Percentiles rank a stretch among this genome's conserved stretches.
phyloP scores from a whole-genome alignment of 2,797 vertebrate genomes.

The Telmatherina bonti region DNA sequence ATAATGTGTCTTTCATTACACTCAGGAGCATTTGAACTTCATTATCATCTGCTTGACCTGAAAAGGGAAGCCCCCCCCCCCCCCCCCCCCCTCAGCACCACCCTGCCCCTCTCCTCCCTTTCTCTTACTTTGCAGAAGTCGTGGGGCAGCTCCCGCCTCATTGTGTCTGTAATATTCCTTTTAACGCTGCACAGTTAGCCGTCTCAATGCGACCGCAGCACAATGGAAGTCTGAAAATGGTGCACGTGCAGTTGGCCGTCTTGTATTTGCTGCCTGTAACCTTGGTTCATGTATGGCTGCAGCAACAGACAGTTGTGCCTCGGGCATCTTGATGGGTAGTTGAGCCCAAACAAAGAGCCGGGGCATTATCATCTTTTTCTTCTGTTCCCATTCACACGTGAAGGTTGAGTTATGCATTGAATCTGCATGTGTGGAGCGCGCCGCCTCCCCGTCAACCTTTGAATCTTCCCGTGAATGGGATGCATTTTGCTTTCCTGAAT shows the following conservation, averaged over 20 bases:
- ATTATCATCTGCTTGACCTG: slow-evolving; percentile 46
- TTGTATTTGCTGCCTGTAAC: slow-evolving; percentile 58
- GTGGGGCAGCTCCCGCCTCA: no score
- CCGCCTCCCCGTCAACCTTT: slow-evolving; percentile 52
- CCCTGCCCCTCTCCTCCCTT: no score
- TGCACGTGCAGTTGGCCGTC: slow-evolving; percentile 46
- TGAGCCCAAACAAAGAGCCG: slow-evolving; percentile 55
- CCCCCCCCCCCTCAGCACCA: slow-evolving; percentile 57
- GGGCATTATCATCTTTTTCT: slow-evolving; percentile 72
- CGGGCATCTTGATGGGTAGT: slow-evolving; percentile 52
- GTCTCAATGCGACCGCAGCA: slow-evolving; percentile 61
- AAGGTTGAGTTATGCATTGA: slow-evolving; percentile 73
- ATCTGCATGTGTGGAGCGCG: slow-evolving; percentile 47
- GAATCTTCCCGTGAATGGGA: slow-evolving; percentile 46
- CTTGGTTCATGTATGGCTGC: slow-evolving; percentile 65
- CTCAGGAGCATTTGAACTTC: slow-evolving; percentile 19
- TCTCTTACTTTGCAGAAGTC: no score
- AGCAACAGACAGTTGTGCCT: slow-evolving; percentile 53
- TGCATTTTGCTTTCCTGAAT: slow-evolving; percentile 42
- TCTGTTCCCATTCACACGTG: slow-evolving; percentile 65
- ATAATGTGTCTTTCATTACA: no score
- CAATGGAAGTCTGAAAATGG: slow-evolving; percentile 70
- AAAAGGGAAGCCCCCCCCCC: slow-evolving; percentile 33
- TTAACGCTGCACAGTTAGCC: slow-evolving; percentile 63
- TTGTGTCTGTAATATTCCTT: slow-evolving; percentile 53